A percentile compares a stretch with the other conserved stretches of the same genome.
phyloP scores from a whole-genome alignment of 2,113 vertebrate genomes.

The Candoia aspera region DNA sequence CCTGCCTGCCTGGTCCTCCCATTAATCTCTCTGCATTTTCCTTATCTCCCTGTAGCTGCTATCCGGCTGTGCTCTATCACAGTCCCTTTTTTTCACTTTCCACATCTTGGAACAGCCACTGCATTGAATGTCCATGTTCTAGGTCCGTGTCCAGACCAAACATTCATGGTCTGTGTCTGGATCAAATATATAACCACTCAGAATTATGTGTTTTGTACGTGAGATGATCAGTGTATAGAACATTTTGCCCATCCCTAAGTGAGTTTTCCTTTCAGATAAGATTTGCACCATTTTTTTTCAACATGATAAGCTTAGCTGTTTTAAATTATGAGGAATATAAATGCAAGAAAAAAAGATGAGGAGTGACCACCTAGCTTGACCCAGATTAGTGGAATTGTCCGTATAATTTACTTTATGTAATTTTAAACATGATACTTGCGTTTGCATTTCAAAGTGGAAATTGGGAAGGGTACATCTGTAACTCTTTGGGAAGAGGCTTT shows the following conservation, averaged over 20 bases:
- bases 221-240: background rate
- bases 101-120: background rate
- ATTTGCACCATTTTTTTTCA: background rate
- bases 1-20: background rate
- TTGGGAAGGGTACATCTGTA: no score
- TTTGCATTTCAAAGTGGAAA: no score
- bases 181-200: background rate
- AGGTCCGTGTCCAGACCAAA: background rate
- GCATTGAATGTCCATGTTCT: background rate
- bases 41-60: background rate
- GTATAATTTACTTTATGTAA: background rate
- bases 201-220: background rate
- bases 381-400: background rate
- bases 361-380: background rate
- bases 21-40: background rate
- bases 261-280: background rate
- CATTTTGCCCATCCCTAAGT: background rate
- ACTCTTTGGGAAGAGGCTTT: no score
- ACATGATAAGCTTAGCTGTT: background rate
- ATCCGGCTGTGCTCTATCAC: background rate
- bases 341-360: background rate
- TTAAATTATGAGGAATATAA: background rate
- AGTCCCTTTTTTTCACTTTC: background rate
- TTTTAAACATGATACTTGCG: background rate
- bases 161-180: background rate